Percentiles rank a stretch among this genome's conserved stretches.
These are phyloP conservation scores for Heliconius congener DNA, from an alignment of 1,140 invertebrate species.

Conservation along the genomic window DNA sequence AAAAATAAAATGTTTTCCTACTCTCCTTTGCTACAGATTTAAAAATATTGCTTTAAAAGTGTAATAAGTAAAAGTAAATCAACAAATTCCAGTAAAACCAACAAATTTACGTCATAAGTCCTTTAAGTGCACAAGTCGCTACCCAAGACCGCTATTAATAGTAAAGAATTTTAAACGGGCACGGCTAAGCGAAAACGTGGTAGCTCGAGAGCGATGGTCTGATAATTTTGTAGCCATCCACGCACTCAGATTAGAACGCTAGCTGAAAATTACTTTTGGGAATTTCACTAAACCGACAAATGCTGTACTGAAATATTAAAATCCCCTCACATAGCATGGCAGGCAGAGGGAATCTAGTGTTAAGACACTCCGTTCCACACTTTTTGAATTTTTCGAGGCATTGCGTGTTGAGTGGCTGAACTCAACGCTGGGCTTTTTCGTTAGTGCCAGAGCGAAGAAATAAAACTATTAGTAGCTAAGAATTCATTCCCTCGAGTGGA, in stretches of 20 bases:
- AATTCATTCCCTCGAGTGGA: no score
- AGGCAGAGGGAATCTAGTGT: no score
- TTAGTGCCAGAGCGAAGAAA: no score
- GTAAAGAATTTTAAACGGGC: slow-evolving; percentile 33
- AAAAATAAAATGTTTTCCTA: background rate
- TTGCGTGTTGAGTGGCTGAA: no score
- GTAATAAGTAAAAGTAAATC: background rate
- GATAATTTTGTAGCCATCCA: slow-evolving; percentile 22
- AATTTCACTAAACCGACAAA: background rate
- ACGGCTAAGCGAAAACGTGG: slow-evolving; percentile 20
- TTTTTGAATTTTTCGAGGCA: no score
- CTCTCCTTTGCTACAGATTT: no score
- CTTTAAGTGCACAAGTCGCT: background rate
- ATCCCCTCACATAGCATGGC: no score
- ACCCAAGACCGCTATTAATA: slow-evolving; percentile 21
- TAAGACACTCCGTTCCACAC: no score
- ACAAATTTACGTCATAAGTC: background rate
- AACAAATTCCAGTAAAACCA: background rate
- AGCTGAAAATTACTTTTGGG: background rate
- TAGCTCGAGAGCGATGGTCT: slow-evolving; percentile 22
- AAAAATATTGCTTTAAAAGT: background rate
- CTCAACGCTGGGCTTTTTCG: no score
- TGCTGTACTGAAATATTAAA: background rate
- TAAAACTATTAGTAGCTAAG: no score
- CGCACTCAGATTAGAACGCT: slow-evolving; percentile 13